Base-by-base conservation (phyloP, 2,113 vertebrate genomes). In the Etheostoma cragini region DNA sequence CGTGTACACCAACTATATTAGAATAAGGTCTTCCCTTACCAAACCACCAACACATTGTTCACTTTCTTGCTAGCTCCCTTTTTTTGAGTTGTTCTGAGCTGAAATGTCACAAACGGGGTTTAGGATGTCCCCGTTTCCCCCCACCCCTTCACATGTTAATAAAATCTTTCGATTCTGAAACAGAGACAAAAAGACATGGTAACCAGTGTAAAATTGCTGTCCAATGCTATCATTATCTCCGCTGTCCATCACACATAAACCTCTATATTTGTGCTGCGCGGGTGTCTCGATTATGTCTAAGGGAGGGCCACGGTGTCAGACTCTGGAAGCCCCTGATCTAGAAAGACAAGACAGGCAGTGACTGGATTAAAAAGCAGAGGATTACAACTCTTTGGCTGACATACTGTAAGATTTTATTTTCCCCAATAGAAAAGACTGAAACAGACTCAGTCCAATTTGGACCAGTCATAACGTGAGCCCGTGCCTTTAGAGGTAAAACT, bases 101-200 rank as follows among this genome's bases (percentile, higher is more conserved):
- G 35, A 78, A 80, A 76, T 72, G 80, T 75, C 57, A 75, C 58
- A 74, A 52, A 64, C 26, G 6, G 35, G 30, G 14, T 62, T 75
- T 30, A 6, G 10, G 19, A 69, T 62, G 6, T 53, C 26, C 53
- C 67, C 7, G 0, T 65, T 50, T 64, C 2, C 10, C 8, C 38
- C 38, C 8, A 42, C 57, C 60, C 35, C 8, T 7, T 21, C 3
- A 13, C 35, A 62, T 54, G 42, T 33, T 63, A 22, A 62, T 54
- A n/a, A 47, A 47, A 66, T 49, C 8, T 64, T 21, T 19, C 8
- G 21, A 45, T 30, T 64, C 22, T 54, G 22, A 45, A 21, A 42
- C 19, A 45, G 5, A 5, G 2, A 16, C 1, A 10, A 17, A 62
- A 62, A 1, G 30, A 35, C 24, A 22, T 8, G 4, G 24, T 15